Evolutionary conservation across 2,113 vertebrate species (phyloP).

Genomic region (Clarias magur): DNA sequence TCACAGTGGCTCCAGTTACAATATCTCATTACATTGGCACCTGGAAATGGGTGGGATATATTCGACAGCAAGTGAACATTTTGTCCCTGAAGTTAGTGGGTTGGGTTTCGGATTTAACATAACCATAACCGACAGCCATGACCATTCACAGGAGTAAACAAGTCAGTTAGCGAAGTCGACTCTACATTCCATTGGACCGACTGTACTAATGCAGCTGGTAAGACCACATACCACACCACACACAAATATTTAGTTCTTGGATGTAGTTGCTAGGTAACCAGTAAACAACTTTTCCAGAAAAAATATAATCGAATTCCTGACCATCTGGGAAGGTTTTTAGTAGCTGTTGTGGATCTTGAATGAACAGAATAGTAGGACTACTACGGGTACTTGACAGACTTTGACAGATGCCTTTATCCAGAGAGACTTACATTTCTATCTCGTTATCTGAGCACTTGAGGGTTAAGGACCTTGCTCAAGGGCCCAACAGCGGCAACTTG

Average conservation of each 20-base stretch:
- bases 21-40: too few relatives aligned
- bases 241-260: not conserved
- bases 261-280: not conserved
- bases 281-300: not conserved
- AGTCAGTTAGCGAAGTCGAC: not conserved
- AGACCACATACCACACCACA: conserved; percentile 11
- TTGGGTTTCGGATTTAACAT: too few relatives aligned
- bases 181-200: not conserved
- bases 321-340: not conserved
- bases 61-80: too few relatives aligned
- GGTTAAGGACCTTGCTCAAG: too few relatives aligned
- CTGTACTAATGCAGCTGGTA: not conserved
- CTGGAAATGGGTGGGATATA: too few relatives aligned
- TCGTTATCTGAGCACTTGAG: too few relatives aligned
- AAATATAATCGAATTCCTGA: not conserved
- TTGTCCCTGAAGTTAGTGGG: too few relatives aligned
- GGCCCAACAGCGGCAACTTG: too few relatives aligned
- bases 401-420: too few relatives aligned
- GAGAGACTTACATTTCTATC: too few relatives aligned
- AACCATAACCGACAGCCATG: not conserved
- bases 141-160: not conserved
- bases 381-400: too few relatives aligned
- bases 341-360: not conserved
- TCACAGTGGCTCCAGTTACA: too few relatives aligned
- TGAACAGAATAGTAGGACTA: not conserved